Base-by-base conservation (phyloP, 2,113 vertebrate genomes). In the Ginglymostoma cirratum region DNA sequence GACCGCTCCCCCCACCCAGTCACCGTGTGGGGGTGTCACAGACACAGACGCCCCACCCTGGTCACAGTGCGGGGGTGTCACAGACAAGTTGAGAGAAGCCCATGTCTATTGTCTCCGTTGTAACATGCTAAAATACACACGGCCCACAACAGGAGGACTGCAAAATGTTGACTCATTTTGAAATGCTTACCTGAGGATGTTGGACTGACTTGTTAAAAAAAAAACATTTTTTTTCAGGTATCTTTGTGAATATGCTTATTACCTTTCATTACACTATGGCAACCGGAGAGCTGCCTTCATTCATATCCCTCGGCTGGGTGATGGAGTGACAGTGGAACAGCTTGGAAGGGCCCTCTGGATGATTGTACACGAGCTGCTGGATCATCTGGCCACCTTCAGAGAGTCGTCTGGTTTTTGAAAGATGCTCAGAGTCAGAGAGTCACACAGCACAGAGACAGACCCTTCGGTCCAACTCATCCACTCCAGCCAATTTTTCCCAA, bases 181-280 rank as follows among this genome's bases (percentile, higher is more conserved):
- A 83, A 83, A 21, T 83, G 38, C 19, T 19, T 42, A 17, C n/a
- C 76, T 89, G 48, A n/a, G 12, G 1, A 7, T 48, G 7, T 87
- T 48, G 3, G 24, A 30, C 24, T 90, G 52, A 90, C 27, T 3
- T 90, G 7, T 61, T 61, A 61, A 61, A 0, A 45, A 45, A 15
- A 52, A n/a, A 19, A 24, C 0, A 52, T 61, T 23, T 80, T 38
- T 92, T 24, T 95, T 92, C 97, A 99, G 98, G 96, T 98, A 98
- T 6, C 78, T 98, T 97, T 99, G 98, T 23, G 98, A 98, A 97
- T 98, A 98, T 96, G 97, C 97, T 38, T 98, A 98, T 96, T 98
- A 98, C 96, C 90, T 97, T 90, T 99, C 98, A 3, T 96, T 98
- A 96, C 96, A 98, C 96, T 97, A 97, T 0, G 97, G 98, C 93